Base-by-base conservation (phyloP, 2,888 invertebrate species). In the Nomada goodeniana region DNA sequence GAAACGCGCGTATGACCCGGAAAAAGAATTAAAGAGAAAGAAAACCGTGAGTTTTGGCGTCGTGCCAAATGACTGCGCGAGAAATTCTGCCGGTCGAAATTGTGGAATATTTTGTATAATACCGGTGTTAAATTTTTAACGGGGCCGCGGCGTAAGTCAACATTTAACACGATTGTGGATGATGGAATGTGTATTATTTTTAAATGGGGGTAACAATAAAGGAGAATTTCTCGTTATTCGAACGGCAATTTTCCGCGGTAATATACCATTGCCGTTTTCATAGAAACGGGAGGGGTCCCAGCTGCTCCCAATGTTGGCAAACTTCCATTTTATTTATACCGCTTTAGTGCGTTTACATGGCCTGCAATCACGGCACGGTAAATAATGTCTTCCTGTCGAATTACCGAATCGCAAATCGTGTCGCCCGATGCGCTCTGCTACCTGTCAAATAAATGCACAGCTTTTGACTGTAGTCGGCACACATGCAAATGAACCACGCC, bases 331-430 rank as follows among this genome's bases (percentile, higher is more conserved):
- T 86, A 86, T 87, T 84, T 81, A 86, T 76, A 70, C 47, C 76
- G 85, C 44, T 73, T 75, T 69, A 73, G 57, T 68, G 71, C 76
- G 76, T 64, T 60, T 64, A 50, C 77, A 69, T 65, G 47, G 63
- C 55, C 52, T 50, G 69, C 76, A 76, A 82, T 82, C 72, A 72
- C 59, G 68, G 59, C 74, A 65, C 75, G 80, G 79, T 88, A 90
- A 91, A 91, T 90, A 90, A 90, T 86, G 89, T 78, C 81, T 80
- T 79, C 80, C 79, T 36, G 80, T 82, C 61, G 76, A 87, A 86
- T 88, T 86, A 86, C 78, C 76, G 82, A 75, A 76, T 87, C 80
- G 79, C 75, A 61, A 82, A 70, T 74, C 80, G 67, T 53, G 57
- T 47, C 50, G 55, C 64, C 5, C 50, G 73, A 52, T 52, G 52